These are phyloP conservation scores for Prosopocoilus inquinatus DNA, from an alignment of 2,888 invertebrate genomes.

Conservation along the genomic window DNA sequence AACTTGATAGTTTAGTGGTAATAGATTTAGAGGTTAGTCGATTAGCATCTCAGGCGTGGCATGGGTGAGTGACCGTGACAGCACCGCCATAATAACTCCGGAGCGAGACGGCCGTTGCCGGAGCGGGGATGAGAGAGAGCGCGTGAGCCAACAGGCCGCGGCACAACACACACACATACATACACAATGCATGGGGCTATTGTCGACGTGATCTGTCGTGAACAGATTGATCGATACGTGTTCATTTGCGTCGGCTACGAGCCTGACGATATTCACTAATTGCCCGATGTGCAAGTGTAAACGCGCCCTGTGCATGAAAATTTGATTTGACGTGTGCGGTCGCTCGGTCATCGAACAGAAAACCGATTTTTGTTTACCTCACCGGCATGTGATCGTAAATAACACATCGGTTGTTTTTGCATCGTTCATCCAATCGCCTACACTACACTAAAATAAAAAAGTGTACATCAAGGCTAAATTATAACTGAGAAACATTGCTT, in stretches of 20 bases:
- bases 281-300: background rate
- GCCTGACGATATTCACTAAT: background rate
- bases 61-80: conserved; percentile 23
- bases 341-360: too few relatives aligned
- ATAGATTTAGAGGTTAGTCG: conserved; percentile 24
- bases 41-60: conserved; percentile 22
- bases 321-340: background rate
- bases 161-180: background rate
- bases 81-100: conserved; percentile 10
- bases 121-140: background rate
- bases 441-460: too few relatives aligned
- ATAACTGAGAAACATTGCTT: too few relatives aligned
- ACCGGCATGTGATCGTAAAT: too few relatives aligned
- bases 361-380: too few relatives aligned
- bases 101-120: conserved; percentile 1
- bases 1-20: conserved; percentile 9
- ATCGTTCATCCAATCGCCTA: too few relatives aligned
- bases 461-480: too few relatives aligned
- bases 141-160: background rate
- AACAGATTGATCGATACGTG: conserved; percentile 1
- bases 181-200: background rate
- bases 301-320: background rate
- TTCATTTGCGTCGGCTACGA: background rate
- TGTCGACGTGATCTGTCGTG: conserved; percentile 2
- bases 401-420: too few relatives aligned